Base-by-base conservation (phyloP, 2,113 vertebrate genomes). In the Amia ocellicauda region DNA sequence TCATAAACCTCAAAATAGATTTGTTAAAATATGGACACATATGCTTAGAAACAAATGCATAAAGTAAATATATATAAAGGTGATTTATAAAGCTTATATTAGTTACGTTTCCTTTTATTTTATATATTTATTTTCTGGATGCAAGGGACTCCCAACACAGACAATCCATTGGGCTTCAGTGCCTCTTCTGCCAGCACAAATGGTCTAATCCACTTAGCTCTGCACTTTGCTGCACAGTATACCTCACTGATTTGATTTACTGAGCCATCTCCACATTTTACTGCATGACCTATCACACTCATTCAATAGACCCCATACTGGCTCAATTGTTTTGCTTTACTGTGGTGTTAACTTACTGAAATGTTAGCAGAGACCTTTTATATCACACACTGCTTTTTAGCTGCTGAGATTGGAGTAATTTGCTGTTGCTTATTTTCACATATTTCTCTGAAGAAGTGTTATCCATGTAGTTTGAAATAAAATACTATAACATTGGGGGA, bases 201-300 rank as follows among this genome's bases (percentile, higher is more conserved):
- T 20, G 2, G 50, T 47, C 64, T 73, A 73, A 73, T 71, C 69
- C 55, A 57, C 31, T 62, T 59, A 70, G 29, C 24, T 36, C 14
- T 41, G 53, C 45, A 63, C 52, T 58, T 59, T 50, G 49, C 66
- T 26, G 11, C 27, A 56, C 29, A 51, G 2, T 51, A 50, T 63
- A 56, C 42, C 28, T 54, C 63, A 27, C 64, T 58, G 66, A 70
- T 64, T 70, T 60, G 58, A 58, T 71, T 63, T 67, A 64, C 61
- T 58, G 62, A 62, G 56, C 41, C 63, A 71, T 68, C 42, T 53
- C 24, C 51, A 27, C 45, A 64, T 71, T 58, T 66, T 62, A 63
- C 61, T 71, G 63, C 40, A 52, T 61, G 59, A 52, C 20, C 45
- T 50, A 61, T 57, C 29, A 23, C 58, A 47, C 16, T 61, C 63